Base-by-base conservation (phyloP, 2,888 invertebrate species). In the Phoenoteleia sp. region DNA sequence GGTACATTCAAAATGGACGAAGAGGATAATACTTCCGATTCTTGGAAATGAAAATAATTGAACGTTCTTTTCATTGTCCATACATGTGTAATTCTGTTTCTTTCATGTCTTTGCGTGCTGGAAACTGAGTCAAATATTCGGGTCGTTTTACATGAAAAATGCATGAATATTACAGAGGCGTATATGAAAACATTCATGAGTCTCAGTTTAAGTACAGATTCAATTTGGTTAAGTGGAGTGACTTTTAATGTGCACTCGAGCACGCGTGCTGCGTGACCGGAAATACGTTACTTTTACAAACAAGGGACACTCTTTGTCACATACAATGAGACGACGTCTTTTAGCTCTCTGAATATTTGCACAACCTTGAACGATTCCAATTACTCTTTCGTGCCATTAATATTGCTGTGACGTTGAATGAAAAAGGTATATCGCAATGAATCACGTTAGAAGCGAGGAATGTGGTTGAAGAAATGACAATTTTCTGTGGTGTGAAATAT, bases 221-320 rank as follows among this genome's bases (percentile, higher is more conserved):
- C 52, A 66, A 54, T 62, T 62, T 74, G 79, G 79, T 79, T 79
- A 71, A 79, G 79, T 69, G 62, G 17, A 11, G 36, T 47, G 64
- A 71, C 71, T 71, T 79, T 69, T 69, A 79, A 79, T 69, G 52
- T 25, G 39, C 66, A 66, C 60, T 58, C 60, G 67, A 60, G 77
- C 60, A 69, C 69, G 77, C 69, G 49, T 67, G 67, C 39, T 23
- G 58, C 76, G 62, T 79, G 77, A 69, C 77, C 77, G 69, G 77
- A 79, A 79, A 69, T 67, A 23, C 62, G 27, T 69, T 62, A 42
- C 54, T 33, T 52, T 58, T 42, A 52, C 15, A 19, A 60, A 49
- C 45, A 49, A 29, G 60, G 13, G 7, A 15, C 19, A 29, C 17
- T 69, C 39, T 54, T 56, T 54, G 56, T 36, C 52, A 15, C 15